phyloP scores from a whole-genome alignment of 2,797 vertebrate genomes.

The Tragopan temminckii region DNA sequence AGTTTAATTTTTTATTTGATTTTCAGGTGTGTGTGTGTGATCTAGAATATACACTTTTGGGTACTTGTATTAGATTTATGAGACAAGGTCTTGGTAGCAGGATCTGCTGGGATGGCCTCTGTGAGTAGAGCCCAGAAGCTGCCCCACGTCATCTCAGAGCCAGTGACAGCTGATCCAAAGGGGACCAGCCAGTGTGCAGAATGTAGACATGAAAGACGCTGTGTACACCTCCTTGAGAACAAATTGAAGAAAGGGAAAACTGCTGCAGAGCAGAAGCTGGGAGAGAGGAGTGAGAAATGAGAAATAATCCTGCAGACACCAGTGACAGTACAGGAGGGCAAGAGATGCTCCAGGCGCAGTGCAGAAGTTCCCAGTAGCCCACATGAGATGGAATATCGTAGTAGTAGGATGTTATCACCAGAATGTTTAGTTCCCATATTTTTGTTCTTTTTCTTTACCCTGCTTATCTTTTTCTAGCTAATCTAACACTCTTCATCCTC shows the following conservation, averaged over 20 bases:
- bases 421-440: background rate
- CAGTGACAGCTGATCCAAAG: background rate
- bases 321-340: background rate
- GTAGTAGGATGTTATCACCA: background rate
- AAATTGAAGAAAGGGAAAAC: background rate
- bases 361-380: background rate
- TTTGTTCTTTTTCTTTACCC: background rate
- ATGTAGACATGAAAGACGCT: background rate
- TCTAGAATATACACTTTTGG: background rate
- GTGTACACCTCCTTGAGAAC: no score
- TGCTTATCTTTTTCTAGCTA: background rate
- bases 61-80: background rate
- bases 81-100: background rate
- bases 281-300: background rate
- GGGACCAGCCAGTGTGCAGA: background rate
- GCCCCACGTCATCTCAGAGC: background rate
- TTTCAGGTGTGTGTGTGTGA: background rate
- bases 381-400: background rate
- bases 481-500: background rate
- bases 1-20: background rate
- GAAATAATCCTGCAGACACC: no score
- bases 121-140: no score
- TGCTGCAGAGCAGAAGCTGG: background rate
- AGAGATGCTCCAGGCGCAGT: no score
- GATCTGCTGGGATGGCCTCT: background rate